These are phyloP conservation scores for Agrenia bidenticulata DNA, from an alignment of 2,888 invertebrate species.

Conservation along the genomic window DNA sequence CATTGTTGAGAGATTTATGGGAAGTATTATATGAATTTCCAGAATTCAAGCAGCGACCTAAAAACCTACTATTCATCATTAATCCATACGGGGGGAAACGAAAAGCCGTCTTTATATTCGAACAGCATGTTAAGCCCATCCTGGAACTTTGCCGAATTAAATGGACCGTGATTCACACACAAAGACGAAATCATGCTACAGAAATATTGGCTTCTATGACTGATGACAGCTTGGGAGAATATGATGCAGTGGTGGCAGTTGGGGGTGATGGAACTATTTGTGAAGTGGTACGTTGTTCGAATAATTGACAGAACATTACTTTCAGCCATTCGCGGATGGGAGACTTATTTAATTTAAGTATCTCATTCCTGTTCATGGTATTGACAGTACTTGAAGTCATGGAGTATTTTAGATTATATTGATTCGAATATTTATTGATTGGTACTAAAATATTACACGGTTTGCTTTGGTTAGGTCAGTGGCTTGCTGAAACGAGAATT, in stretches of 20 bases:
- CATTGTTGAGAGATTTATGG: no score
- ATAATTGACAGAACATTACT: no score
- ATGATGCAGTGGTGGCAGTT: conserved; percentile 73
- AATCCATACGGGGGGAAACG: conserved; percentile 82
- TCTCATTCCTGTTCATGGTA: no score
- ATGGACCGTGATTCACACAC: conserved; percentile 68
- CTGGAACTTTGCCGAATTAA: conserved; percentile 67
- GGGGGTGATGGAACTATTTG: conserved; percentile 86
- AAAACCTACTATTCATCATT: conserved; percentile 72
- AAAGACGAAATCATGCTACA: conserved; percentile 73
- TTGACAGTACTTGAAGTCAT: no score
- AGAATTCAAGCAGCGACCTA: conserved; percentile 66
- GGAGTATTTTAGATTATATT: no score
- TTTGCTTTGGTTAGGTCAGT: conserved; percentile 36
- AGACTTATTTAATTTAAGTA: no score
- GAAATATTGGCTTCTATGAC: conserved; percentile 66
- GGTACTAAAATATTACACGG: no score
- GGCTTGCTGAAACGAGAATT: conserved; percentile 47
- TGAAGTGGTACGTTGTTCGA: conserved; percentile 75
- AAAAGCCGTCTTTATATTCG: conserved; percentile 71
- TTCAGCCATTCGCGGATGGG: no score
- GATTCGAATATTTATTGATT: no score
- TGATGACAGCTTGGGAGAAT: conserved; percentile 49
- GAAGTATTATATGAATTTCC: conserved; percentile 47
- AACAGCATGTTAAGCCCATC: conserved; percentile 69